These are phyloP conservation scores for Catocala sponsa DNA, from an alignment of 2,888 invertebrate species.

Conservation along the genomic window DNA sequence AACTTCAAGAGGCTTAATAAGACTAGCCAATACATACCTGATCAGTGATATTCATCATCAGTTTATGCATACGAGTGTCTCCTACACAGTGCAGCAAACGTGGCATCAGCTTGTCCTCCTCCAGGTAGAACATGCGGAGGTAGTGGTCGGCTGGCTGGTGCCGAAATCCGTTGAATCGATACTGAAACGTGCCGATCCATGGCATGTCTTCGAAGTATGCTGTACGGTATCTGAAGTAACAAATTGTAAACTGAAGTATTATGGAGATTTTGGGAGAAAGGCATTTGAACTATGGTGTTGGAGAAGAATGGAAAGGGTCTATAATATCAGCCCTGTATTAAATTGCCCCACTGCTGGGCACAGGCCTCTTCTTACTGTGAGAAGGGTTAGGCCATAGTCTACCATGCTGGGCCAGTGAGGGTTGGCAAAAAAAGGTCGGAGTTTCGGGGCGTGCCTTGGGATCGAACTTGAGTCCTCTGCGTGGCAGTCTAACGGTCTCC, in stretches of 20 bases:
- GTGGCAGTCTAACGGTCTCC: no score
- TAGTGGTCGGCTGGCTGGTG: conserved; percentile 96
- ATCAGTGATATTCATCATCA: conserved; percentile 89
- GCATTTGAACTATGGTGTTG: no score
- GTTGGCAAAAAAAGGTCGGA: no score
- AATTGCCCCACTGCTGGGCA: no score
- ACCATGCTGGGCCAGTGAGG: no score
- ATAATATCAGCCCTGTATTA: no score
- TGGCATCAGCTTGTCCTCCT: conserved; percentile 72
- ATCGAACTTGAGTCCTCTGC: no score
- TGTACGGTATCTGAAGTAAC: conserved; percentile 90
- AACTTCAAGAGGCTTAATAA: background rate
- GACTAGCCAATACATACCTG: conserved; percentile 82
- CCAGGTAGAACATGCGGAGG: conserved; percentile 93
- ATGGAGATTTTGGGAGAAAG: no score
- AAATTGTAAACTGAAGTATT: conserved; percentile 93
- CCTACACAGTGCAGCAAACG: conserved; percentile 84
- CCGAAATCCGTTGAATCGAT: conserved; percentile 95
- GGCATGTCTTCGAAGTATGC: conserved; percentile 96
- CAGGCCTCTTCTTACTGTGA: no score
- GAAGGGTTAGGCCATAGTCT: no score
- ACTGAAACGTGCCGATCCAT: conserved; percentile 95
- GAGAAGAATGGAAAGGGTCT: no score
- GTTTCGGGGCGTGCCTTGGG: no score
- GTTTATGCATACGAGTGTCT: conserved; percentile 90